A percentile compares a stretch with the other conserved stretches of the same genome.
These are phyloP conservation scores for Congeria kusceri DNA, from an alignment of 2,888 invertebrate species.

Conservation along the genomic window DNA sequence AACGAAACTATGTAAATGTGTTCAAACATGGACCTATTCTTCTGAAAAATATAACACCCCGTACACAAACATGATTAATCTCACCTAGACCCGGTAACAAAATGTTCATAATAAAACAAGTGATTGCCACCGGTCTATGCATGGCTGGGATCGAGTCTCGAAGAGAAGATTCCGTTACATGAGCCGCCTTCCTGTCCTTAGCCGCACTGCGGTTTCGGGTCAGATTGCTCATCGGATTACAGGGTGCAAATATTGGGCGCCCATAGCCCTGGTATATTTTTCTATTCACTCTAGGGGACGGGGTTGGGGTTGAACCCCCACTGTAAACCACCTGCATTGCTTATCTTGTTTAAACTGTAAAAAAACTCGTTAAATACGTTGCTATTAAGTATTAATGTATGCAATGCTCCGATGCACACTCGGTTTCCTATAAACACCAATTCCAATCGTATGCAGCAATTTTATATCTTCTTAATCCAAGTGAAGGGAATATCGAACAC, in stretches of 20 bases:
- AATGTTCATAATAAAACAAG: constrained; percentile 79
- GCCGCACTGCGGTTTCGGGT: constrained; percentile 41
- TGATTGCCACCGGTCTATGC: constrained; percentile 77
- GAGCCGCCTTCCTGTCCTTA: constrained; percentile 52
- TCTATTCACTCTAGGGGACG: constrained; percentile 75
- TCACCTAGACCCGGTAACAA: constrained; percentile 81
- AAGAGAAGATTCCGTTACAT: constrained; percentile 69
- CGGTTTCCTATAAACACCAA: too few species aligned
- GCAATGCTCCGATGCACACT: too few species aligned
- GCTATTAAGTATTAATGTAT: too few species aligned
- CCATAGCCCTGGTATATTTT: constrained; percentile 75
- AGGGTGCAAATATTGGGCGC: constrained; percentile 68
- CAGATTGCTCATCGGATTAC: constrained; percentile 39
- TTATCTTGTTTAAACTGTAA: too few species aligned
- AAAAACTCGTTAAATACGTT: too few species aligned
- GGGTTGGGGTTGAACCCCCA: constrained; percentile 77
- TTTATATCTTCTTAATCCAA: too few species aligned
- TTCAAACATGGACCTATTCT: too few species aligned
- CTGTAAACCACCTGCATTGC: too few species aligned
- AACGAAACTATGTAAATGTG: too few species aligned
- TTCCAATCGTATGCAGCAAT: too few species aligned
- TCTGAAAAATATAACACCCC: too few species aligned
- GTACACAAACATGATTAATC: constrained; percentile 35
- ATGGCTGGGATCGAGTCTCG: constrained; percentile 82
- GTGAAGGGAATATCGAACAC: too few species aligned